phyloP scores from a whole-genome alignment of 1,140 invertebrate species.

The Leptopilina clavipes region DNA sequence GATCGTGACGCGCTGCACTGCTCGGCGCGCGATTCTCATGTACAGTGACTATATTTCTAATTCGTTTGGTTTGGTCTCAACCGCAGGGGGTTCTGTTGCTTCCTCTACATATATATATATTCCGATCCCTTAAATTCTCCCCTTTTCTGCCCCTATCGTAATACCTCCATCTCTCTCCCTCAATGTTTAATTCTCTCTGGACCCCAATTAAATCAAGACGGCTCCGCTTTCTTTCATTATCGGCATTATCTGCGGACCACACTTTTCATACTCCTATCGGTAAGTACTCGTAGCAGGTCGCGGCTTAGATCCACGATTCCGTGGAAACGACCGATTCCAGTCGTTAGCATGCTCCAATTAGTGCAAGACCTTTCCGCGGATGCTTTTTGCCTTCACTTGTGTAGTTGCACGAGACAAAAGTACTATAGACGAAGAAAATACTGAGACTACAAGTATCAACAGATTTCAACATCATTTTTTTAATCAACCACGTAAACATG shows the following conservation, averaged over 20 bases:
- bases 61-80: constrained; percentile 53
- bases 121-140: constrained; percentile 41
- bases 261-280: constrained; percentile 65
- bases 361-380: constrained; percentile 64
- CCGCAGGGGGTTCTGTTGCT: constrained; percentile 57
- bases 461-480: not conserved
- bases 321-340: constrained; percentile 66
- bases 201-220: constrained; percentile 71
- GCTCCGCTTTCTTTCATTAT: constrained; percentile 65
- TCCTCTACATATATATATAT: constrained; percentile 39
- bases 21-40: constrained; percentile 54
- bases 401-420: constrained; percentile 4
- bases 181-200: constrained; percentile 55
- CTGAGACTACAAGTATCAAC: not conserved
- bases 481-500: no score
- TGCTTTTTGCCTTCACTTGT: constrained; percentile 51
- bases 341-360: constrained; percentile 71
- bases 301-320: constrained; percentile 70
- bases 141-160: constrained; percentile 44
- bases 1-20: constrained; percentile 33
- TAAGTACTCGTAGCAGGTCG: constrained; percentile 51
- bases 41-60: constrained; percentile 61
- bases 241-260: constrained; percentile 66
- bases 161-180: constrained; percentile 45
- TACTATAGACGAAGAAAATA: constrained; percentile 3